phyloP scores from a whole-genome alignment of 2,113 vertebrate genomes.

The Aramus guarauna region DNA sequence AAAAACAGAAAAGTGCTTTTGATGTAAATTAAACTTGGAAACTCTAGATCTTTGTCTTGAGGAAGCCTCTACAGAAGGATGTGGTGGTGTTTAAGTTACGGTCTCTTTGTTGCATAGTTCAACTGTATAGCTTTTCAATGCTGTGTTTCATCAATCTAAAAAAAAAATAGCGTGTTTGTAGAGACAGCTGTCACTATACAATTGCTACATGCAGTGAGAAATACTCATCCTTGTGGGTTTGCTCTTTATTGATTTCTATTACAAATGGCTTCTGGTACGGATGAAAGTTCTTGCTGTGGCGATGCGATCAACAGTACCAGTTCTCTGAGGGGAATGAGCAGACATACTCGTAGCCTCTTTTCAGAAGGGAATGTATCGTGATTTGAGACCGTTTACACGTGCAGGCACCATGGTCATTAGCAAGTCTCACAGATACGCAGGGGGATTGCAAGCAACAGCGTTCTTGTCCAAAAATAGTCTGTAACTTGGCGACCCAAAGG shows the following conservation, averaged over 20 bases:
- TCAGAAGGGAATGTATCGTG: not conserved
- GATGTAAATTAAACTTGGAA: not conserved
- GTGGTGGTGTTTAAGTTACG: fast-evolving
- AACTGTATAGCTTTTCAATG: not conserved
- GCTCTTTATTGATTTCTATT: not conserved
- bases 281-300: slow-evolving; percentile 49
- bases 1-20: not conserved
- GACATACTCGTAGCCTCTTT: not conserved
- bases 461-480: not conserved
- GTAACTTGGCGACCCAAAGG: not conserved
- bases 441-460: not conserved
- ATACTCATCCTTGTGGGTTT: not conserved
- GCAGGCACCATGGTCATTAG: not conserved
- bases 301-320: slow-evolving; percentile 26
- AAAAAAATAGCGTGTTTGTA: not conserved
- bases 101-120: not conserved
- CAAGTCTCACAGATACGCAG: not conserved
- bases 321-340: slow-evolving; percentile 56
- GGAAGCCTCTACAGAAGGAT: not conserved
- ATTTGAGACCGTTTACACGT: not conserved
- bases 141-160: not conserved
- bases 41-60: not conserved
- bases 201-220: not conserved
- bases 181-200: not conserved
- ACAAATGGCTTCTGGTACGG: slow-evolving; percentile 69